Evolutionary conservation across 2,888 invertebrate genomes (phyloP).

Genomic region (Drosophila stalkeri): DNA sequence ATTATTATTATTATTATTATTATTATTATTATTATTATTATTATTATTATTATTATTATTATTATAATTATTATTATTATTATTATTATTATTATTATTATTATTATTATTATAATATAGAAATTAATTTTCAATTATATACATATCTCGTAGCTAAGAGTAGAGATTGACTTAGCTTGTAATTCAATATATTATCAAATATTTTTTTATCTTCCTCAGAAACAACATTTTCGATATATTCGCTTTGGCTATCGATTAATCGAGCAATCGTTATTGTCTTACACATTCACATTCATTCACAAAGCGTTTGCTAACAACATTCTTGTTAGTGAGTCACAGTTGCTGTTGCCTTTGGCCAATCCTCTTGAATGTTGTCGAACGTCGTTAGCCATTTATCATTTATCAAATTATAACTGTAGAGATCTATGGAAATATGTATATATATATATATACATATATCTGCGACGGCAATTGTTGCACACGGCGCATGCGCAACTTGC

Average conservation of each 20-base stretch:
- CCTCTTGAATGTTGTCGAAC: constrained; percentile 29
- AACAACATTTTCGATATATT: no score
- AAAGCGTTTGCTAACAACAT: not conserved
- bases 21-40: no score
- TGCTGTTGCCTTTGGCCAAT: not conserved
- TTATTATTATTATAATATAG: no score
- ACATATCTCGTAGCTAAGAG: no score
- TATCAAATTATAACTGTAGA: constrained; percentile 18
- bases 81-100: no score
- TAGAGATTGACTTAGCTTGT: no score
- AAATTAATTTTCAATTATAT: no score
- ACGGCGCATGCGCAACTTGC: constrained; percentile 68
- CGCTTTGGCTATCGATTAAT: not conserved
- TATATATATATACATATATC: not conserved
- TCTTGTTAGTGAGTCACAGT: not conserved
- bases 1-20: no score
- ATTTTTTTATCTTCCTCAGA: no score
- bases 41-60: no score
- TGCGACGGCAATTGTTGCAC: constrained; percentile 24
- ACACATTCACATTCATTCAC: not conserved
- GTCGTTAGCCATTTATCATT: constrained; percentile 26
- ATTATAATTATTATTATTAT: no score
- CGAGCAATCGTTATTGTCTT: not conserved
- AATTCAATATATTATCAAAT: no score
- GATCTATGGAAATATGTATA: not conserved